Base-by-base conservation (phyloP, 2,797 vertebrate species). In the Trichosurus vulpecula region DNA sequence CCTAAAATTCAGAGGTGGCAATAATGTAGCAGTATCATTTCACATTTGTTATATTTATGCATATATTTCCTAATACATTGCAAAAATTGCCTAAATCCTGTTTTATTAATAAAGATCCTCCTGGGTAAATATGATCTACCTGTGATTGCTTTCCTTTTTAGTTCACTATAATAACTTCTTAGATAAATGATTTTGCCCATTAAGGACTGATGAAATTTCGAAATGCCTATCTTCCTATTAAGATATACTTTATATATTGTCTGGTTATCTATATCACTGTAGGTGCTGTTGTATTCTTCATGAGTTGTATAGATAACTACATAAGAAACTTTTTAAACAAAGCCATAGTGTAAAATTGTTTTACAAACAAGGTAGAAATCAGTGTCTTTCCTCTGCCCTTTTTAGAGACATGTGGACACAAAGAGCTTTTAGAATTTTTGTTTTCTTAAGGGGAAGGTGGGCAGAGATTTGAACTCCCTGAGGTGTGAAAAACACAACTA, bases 371-470 rank as follows among this genome's bases (percentile, higher is more conserved):
- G 6, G 25, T 89, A 53, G 52, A 91, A 9, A 25, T 57, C 29
- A 1, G 0, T 57, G 53, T 51, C 56, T 91, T 94, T 91, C 8
- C 31, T 91, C 10, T 54, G 35, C 41, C 47, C 47, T 54, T 93
- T 51, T 90, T 91, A 92, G 61, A 81, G 54, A 92, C 51, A 19
- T 47, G 22, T 1, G 22, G 30, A 93, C 22, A 61, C 87, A 92
- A 90, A 94, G 91, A 93, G 54, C 92, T 92, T 95, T 93, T 22
- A 91, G 94, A 95, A 51, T 96, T 92, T 41, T 16, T 93, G 22
- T 97, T 97, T 97, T 95, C 93, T 93, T 93, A 93, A 92, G 53
- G 47, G 41, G 25, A 92, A 54, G 47, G n/a, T 3, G 11, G 61
- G 6, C 12, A 54, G 90, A n/a, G 22, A 8, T 55, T 89, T 56